These are phyloP conservation scores for Gadopsis bispinosus DNA, from an alignment of 2,797 vertebrate genomes.

Conservation along the genomic window DNA sequence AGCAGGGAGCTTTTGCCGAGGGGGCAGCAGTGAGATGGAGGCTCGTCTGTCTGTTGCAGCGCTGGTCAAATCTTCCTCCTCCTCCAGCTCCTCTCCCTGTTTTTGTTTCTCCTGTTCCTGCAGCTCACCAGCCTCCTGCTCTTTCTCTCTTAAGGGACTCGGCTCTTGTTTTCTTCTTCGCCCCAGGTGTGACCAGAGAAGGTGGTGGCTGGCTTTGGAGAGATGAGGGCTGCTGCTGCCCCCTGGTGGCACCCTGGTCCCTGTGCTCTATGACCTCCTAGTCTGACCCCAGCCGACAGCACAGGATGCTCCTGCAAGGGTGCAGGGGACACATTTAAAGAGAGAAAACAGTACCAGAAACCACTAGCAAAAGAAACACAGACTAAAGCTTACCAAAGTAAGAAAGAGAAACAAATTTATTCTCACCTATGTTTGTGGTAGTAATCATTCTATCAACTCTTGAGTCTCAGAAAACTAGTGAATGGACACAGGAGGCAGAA, in stretches of 20 bases:
- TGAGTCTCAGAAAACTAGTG: conserved; percentile 88
- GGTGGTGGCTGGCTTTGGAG: conserved; percentile 76
- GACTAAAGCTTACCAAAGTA: not conserved
- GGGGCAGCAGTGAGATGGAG: conserved; percentile 87
- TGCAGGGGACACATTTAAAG: conserved; percentile 8
- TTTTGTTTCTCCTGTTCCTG: conserved; percentile 63
- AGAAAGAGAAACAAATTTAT: not conserved
- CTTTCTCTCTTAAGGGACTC: conserved; percentile 45
- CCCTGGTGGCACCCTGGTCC: conserved; percentile 86
- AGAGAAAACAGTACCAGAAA: not conserved
- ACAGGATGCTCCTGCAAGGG: conserved; percentile 72
- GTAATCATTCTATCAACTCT: conserved; percentile 87
- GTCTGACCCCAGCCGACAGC: conserved; percentile 73
- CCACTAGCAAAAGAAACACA: not conserved
- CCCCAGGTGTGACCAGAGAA: conserved; percentile 81
- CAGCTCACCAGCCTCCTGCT: conserved; percentile 73
- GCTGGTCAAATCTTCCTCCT: conserved; percentile 48
- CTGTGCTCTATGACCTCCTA: conserved; percentile 68
- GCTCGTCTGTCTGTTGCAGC: conserved; percentile 70
- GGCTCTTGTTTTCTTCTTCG: conserved; percentile 69
- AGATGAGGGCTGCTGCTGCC: conserved; percentile 89
- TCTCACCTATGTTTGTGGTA: conserved; percentile 71
- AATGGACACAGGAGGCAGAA: conserved; percentile 24
- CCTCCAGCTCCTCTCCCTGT: conserved; percentile 44
- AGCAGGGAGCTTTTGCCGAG: conserved; percentile 69